Evolutionary conservation across 1,140 invertebrate genomes (phyloP).

Genomic region (Philaenus spumarius): DNA sequence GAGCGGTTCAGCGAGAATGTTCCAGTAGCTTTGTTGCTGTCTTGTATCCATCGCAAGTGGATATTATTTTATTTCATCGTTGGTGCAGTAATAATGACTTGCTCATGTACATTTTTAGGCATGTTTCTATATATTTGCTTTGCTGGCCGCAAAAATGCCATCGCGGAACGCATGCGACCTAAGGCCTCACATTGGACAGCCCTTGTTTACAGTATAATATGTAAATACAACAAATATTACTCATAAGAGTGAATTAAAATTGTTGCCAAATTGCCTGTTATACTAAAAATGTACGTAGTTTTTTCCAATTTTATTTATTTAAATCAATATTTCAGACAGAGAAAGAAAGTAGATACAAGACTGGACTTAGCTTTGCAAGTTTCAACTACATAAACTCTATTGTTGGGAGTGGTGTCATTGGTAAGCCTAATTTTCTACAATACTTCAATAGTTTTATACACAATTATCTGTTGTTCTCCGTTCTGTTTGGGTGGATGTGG

Average conservation of each 20-base stretch:
- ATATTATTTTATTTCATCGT: too few species aligned
- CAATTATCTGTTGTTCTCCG: too few species aligned
- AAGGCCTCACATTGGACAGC: neutral
- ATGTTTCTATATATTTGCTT: too few species aligned
- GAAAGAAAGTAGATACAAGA: conserved; percentile 26
- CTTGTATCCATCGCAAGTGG: too few species aligned
- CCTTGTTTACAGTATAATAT: neutral
- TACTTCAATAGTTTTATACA: neutral
- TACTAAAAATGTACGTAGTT: neutral
- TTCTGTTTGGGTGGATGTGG: too few species aligned
- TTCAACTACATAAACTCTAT: conserved; percentile 95
- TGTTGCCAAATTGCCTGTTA: neutral
- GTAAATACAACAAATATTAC: neutral
- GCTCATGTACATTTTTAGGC: too few species aligned
- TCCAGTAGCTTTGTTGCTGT: too few species aligned
- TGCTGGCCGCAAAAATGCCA: neutral
- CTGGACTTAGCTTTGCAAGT: conserved; percentile 67
- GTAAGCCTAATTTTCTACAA: conserved; percentile 42
- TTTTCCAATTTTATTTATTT: neutral
- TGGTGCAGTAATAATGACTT: too few species aligned
- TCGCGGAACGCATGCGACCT: neutral
- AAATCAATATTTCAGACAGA: conserved; percentile 17
- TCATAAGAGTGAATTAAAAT: neutral
- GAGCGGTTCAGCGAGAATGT: too few species aligned
- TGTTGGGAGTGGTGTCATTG: conserved; percentile 83